These are phyloP conservation scores for Zaprionus ghesquierei DNA, from an alignment of 1,140 invertebrate genomes.

Conservation along the genomic window DNA sequence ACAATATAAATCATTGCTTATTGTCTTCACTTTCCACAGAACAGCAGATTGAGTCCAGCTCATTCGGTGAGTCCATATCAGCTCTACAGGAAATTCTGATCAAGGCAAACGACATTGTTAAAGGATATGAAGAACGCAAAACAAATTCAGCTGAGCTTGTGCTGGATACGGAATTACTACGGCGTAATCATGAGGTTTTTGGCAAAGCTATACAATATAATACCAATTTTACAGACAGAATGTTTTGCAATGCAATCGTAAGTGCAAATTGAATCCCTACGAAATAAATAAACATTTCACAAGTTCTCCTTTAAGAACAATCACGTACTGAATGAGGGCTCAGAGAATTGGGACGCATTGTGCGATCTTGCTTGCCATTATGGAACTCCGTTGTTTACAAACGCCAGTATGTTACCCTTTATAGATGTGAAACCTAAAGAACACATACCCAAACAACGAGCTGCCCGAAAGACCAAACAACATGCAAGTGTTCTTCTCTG, in stretches of 20 bases:
- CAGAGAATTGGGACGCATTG: conserved; percentile 52
- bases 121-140: conserved; percentile 43
- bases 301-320: conserved; percentile 28
- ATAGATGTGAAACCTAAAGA: conserved; percentile 59
- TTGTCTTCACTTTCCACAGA: conserved; percentile 22
- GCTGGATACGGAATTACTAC: conserved; percentile 55
- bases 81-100: conserved; percentile 47
- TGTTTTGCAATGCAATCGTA: conserved; percentile 53
- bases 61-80: conserved; percentile 46
- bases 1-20: not conserved
- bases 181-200: conserved; percentile 58
- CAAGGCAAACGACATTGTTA: conserved; percentile 46
- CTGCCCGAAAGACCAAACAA: conserved; percentile 25
- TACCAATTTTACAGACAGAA: conserved; percentile 50
- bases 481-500: conserved; percentile 26
- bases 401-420: conserved; percentile 60
- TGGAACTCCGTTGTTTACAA: conserved; percentile 41
- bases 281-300: not conserved
- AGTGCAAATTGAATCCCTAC: conserved; percentile 1
- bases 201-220: conserved; percentile 57
- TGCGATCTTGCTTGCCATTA: conserved; percentile 45
- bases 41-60: conserved; percentile 42
- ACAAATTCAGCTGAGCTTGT: conserved; percentile 54
- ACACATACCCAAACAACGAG: conserved; percentile 44
- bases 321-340: conserved; percentile 44